Evolutionary conservation across 2,888 invertebrate species (phyloP).

Genomic region (Euphydryas editha): DNA sequence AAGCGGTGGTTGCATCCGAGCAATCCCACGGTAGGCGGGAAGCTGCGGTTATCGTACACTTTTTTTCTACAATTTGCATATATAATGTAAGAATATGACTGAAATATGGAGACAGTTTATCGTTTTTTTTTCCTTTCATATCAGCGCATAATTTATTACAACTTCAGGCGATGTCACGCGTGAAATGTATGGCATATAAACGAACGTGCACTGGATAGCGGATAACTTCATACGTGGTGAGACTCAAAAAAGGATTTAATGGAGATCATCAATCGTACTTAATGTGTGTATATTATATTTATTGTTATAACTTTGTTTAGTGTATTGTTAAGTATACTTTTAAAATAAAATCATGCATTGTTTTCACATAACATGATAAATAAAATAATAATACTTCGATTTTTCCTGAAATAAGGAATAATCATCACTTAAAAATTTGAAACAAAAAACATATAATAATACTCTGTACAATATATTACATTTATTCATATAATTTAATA

Average conservation of each 20-base stretch:
- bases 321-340: slow-evolving; percentile 7
- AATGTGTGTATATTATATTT: slow-evolving; percentile 30
- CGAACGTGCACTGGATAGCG: slow-evolving; percentile 59
- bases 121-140: slow-evolving; percentile 65
- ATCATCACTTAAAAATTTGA: too few relatives aligned
- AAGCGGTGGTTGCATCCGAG: slow-evolving; percentile 56
- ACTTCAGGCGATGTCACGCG: slow-evolving; percentile 60
- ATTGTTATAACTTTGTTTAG: slow-evolving; percentile 9
- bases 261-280: slow-evolving; percentile 38
- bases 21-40: slow-evolving; percentile 69
- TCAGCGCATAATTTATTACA: slow-evolving; percentile 68
- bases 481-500: too few relatives aligned
- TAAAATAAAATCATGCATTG: not conserved
- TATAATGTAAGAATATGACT: slow-evolving; percentile 22
- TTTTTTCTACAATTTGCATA: slow-evolving; percentile 46
- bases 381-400: not conserved
- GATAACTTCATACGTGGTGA: slow-evolving; percentile 56
- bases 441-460: too few relatives aligned
- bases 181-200: slow-evolving; percentile 65
- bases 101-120: slow-evolving; percentile 50
- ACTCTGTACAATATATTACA: too few relatives aligned
- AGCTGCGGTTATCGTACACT: slow-evolving; percentile 58
- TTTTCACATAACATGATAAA: not conserved
- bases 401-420: not conserved
- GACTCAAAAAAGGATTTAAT: slow-evolving; percentile 49